These are phyloP conservation scores for Denticeps clupeoides DNA, from an alignment of 2,797 vertebrate genomes.

Conservation along the genomic window DNA sequence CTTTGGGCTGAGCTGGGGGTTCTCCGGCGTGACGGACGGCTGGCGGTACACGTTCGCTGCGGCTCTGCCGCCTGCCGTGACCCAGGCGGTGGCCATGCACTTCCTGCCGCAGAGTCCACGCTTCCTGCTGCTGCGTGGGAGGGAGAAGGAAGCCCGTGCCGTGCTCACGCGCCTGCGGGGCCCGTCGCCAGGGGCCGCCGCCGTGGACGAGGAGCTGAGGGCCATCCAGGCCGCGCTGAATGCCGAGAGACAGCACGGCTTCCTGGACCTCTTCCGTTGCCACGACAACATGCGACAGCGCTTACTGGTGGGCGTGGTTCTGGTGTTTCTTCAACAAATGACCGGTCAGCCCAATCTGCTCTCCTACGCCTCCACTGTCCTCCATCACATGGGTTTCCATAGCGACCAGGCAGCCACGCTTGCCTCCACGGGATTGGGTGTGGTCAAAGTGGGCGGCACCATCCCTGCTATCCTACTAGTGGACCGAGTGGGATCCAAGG, in stretches of 20 bases:
- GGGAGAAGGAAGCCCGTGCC: slow-evolving; percentile 62
- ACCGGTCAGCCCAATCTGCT: slow-evolving; percentile 91
- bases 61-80: slow-evolving; percentile 69
- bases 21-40: slow-evolving; percentile 62
- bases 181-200: slow-evolving; percentile 8
- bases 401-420: slow-evolving; percentile 82
- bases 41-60: slow-evolving; percentile 87
- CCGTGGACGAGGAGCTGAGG: slow-evolving; percentile 66
- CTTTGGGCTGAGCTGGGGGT: slow-evolving; percentile 80
- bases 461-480: slow-evolving; percentile 79
- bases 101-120: slow-evolving; percentile 85
- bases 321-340: slow-evolving; percentile 86
- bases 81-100: slow-evolving; percentile 72
- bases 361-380: slow-evolving; percentile 83
- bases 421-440: slow-evolving; percentile 83
- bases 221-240: slow-evolving; percentile 75
- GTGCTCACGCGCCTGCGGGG: slow-evolving; percentile 69
- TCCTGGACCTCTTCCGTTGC: slow-evolving; percentile 73
- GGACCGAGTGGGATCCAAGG: slow-evolving; percentile 81
- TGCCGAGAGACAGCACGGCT: slow-evolving; percentile 74
- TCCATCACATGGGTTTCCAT: slow-evolving; percentile 85
- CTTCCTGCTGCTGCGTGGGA: slow-evolving; percentile 74
- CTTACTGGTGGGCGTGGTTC: slow-evolving; percentile 68
- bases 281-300: slow-evolving; percentile 81
- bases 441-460: slow-evolving; percentile 81